phyloP scores from a whole-genome alignment of 2,113 vertebrate species.

The Nothoprocta pentlandii region DNA sequence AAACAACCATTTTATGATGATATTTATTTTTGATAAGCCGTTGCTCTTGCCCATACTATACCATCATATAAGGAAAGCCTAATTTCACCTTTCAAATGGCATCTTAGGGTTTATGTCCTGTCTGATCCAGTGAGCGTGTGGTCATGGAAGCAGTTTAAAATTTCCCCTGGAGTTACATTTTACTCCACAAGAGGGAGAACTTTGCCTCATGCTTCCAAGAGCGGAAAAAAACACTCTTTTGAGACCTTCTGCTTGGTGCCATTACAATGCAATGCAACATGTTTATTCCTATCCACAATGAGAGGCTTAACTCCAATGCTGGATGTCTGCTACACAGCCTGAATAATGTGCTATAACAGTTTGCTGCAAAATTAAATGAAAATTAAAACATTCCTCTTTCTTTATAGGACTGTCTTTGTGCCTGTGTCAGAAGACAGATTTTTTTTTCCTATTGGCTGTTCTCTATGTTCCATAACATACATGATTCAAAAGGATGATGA shows the following conservation, averaged over 20 bases:
- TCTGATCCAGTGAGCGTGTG: background rate
- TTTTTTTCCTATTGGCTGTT: background rate
- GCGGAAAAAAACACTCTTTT: background rate
- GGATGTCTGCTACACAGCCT: background rate
- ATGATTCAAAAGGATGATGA: background rate
- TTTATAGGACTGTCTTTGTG: background rate
- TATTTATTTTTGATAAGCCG: background rate
- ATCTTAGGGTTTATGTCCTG: background rate
- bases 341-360: background rate
- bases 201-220: background rate
- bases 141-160: background rate
- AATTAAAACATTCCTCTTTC: background rate
- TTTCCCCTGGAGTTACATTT: background rate
- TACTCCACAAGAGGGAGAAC: slow-evolving; percentile 33
- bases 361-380: background rate
- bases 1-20: accelerated
- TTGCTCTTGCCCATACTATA: background rate
- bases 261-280: accelerated
- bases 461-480: background rate
- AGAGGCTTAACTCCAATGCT: background rate
- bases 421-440: background rate
- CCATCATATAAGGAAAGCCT: background rate
- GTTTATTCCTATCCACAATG: too few relatives aligned
- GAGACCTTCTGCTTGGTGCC: background rate
- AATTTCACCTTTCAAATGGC: background rate